Conservation (phyloP, 1,140 invertebrate species). For the Caenorhabditis elegans region WBcel235 BX284602.5:5001501-5002000, state of each 20-base stretch:
- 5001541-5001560: not conserved
- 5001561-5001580: not conserved
- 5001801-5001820: not conserved
- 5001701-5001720: not conserved
- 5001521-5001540: constrained; percentile 14
- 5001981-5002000: constrained; percentile 33
- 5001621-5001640: constrained; percentile 32
- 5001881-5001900: constrained; percentile 1
- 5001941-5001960: constrained; percentile 47
- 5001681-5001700: not conserved
- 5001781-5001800: not conserved
- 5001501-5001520: not conserved
- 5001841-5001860: not conserved
- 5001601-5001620: constrained; percentile 19
- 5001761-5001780: not conserved
- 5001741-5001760: not conserved
- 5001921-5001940: constrained; percentile 42
- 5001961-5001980: constrained; percentile 8
- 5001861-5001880: not conserved
- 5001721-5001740: constrained; percentile 16
- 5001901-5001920: not conserved
- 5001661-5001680: constrained; percentile 8
- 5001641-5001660: constrained; percentile 24
- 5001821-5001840: not conserved
- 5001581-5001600: constrained; percentile 35